These are phyloP conservation scores for Plotosus lineatus DNA, from an alignment of 2,113 vertebrate species.

Conservation along the genomic window DNA sequence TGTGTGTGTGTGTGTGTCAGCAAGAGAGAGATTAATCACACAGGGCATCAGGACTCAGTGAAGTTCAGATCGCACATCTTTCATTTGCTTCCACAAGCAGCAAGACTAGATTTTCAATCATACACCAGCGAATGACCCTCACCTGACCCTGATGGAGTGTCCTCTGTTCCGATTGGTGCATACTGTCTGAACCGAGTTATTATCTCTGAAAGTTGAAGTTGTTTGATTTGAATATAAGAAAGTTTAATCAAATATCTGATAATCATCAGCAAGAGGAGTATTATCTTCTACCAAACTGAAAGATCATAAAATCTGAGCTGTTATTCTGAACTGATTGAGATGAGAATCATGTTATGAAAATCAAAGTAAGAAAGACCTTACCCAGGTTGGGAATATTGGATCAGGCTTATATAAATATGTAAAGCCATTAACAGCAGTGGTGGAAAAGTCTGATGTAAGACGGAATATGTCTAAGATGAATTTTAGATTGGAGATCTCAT, in stretches of 20 bases:
- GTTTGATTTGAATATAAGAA: not conserved
- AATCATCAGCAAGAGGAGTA: not conserved
- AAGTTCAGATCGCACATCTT: not conserved
- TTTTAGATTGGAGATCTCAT: not conserved
- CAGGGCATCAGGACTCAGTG: not conserved
- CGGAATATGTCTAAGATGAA: not conserved
- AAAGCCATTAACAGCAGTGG: too few relatives aligned
- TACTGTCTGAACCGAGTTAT: slow-evolving; percentile 8
- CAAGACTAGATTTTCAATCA: slow-evolving; percentile 29
- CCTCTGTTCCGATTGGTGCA: slow-evolving; percentile 24
- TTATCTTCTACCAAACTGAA: not conserved
- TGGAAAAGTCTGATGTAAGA: not conserved
- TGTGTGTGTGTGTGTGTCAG: not conserved
- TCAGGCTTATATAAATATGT: not conserved
- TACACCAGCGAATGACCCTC: slow-evolving; percentile 30
- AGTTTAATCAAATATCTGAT: not conserved
- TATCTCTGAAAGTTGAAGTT: not conserved
- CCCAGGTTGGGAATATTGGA: not conserved
- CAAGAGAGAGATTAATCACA: not conserved
- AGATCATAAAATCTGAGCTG: not conserved
- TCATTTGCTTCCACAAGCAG: slow-evolving; percentile 17
- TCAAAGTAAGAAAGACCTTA: too few relatives aligned
- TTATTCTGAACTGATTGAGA: not conserved
- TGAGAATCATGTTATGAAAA: too few relatives aligned
- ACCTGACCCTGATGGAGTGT: slow-evolving; percentile 1